Conservation (phyloP, 2,888 invertebrate genomes). For the Myopa tessellatipennis region DNA sequence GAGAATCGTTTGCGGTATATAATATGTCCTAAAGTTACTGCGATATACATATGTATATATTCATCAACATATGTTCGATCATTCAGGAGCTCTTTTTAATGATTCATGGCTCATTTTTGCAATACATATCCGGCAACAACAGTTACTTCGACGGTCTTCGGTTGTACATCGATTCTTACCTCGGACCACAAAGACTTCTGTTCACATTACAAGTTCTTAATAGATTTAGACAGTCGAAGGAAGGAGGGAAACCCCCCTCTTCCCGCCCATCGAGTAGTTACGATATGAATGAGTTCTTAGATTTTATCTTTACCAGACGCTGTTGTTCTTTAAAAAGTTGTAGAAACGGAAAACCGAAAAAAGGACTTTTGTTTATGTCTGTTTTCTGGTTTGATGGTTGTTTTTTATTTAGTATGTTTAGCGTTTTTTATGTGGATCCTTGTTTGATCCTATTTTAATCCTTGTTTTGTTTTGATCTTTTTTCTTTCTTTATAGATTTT, state of each 20-base stretch:
- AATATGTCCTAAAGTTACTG: no score
- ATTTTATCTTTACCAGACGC: not conserved
- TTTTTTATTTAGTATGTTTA: slow-evolving; percentile 2
- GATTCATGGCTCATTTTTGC: no score
- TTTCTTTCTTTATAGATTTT: slow-evolving; percentile 24
- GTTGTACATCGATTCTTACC: not conserved
- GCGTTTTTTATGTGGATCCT: not conserved
- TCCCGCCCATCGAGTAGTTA: not conserved
- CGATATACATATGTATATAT: no score
- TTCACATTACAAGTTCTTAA: no score
- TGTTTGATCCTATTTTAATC: slow-evolving; percentile 7
- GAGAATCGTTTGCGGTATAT: not conserved
- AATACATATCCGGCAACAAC: no score
- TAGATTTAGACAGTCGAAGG: no score
- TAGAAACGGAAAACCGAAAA: not conserved
- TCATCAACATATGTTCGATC: no score
- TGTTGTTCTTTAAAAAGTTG: not conserved
- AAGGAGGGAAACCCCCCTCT: not conserved
- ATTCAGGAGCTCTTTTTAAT: no score
- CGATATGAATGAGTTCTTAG: slow-evolving; percentile 29
- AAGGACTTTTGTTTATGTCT: not conserved
- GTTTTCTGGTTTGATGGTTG: not conserved
- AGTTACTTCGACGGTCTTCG: no score
- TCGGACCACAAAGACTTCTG: not conserved
- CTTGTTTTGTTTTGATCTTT: slow-evolving; percentile 9